These are phyloP conservation scores for Eulemur coronatus DNA, from an alignment of 2,797 vertebrate genomes.

Conservation along the genomic window DNA sequence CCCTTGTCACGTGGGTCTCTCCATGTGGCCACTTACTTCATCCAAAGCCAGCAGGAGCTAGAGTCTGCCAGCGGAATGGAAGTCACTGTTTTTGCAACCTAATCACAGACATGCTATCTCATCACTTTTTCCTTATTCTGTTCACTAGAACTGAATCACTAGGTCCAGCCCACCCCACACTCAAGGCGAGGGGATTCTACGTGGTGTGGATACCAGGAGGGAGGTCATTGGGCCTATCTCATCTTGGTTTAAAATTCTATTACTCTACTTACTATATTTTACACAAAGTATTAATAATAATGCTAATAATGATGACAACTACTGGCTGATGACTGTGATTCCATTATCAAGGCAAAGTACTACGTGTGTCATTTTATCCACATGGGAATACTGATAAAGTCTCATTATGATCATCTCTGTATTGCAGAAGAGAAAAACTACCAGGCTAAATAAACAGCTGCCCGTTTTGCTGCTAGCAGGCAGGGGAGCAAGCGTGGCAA, in stretches of 20 bases:
- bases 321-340: rapidly evolving
- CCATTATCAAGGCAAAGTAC: rapidly evolving
- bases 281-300: rapidly evolving
- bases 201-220: too few species aligned
- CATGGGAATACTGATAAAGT: rapidly evolving
- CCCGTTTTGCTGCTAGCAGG: rapidly evolving
- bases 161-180: too few species aligned
- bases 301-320: neutral
- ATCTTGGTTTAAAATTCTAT: neutral
- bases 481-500: neutral
- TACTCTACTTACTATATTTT: too few species aligned
- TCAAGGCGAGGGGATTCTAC: rapidly evolving
- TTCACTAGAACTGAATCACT: rapidly evolving
- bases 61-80: neutral
- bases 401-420: neutral
- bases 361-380: neutral
- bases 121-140: neutral
- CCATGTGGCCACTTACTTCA: neutral
- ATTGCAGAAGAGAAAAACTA: neutral
- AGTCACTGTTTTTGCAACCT: neutral
- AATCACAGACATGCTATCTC: neutral
- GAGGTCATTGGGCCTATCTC: too few species aligned
- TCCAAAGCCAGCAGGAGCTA: neutral
- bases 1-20: rapidly evolving
- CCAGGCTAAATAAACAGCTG: too few species aligned